phyloP scores from a whole-genome alignment of 2,113 vertebrate genomes.

The Thunnus maccoyii region DNA sequence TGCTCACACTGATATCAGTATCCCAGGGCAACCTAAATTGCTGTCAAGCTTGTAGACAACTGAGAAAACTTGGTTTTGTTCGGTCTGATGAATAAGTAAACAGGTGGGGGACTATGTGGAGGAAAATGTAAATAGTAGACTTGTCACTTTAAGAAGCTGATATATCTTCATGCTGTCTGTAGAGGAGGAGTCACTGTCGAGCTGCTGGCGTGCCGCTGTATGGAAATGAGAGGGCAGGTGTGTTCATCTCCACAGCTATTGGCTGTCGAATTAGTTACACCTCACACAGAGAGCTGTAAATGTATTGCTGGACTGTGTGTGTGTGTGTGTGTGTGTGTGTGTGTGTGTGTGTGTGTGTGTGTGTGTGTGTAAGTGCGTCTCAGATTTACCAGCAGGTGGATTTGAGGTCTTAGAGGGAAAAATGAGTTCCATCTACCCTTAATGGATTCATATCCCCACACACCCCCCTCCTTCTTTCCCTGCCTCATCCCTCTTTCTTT shows the following conservation, averaged over 20 bases:
- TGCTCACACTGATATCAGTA: too few species aligned
- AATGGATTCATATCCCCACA: slow-evolving; percentile 19
- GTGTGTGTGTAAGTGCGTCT: background rate
- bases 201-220: background rate
- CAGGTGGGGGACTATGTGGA: slow-evolving; percentile 5
- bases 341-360: background rate
- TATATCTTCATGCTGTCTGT: background rate
- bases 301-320: background rate
- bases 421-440: slow-evolving; percentile 11
- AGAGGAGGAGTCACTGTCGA: background rate
- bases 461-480: too few species aligned
- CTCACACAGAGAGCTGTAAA: background rate
- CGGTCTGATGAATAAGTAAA: slow-evolving; percentile 43
- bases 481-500: background rate
- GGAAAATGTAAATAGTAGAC: background rate
- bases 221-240: slow-evolving; percentile 24
- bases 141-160: slow-evolving; percentile 15
- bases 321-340: too few species aligned
- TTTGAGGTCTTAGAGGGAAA: slow-evolving; percentile 3
- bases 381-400: background rate
- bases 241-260: background rate
- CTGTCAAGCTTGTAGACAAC: slow-evolving; percentile 4
- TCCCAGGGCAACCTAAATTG: background rate
- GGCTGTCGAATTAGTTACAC: slow-evolving; percentile 33
- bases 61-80: slow-evolving; percentile 10